phyloP scores from a whole-genome alignment of 2,888 invertebrate genomes.

The Tortricodes alternella region DNA sequence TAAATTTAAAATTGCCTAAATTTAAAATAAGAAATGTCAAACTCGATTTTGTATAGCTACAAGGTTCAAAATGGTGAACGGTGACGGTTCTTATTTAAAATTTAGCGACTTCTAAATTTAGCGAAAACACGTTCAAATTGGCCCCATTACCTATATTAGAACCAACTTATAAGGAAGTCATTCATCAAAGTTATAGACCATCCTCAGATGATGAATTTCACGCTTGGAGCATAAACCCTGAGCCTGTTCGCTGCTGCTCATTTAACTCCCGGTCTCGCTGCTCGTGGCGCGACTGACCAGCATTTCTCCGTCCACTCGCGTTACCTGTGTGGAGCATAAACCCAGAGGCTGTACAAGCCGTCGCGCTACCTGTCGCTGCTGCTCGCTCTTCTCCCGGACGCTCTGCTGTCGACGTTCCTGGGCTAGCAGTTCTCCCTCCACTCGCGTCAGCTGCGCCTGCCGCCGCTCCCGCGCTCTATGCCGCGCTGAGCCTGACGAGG shows the following conservation, averaged over 20 bases:
- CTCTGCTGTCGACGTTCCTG: constrained; percentile 54
- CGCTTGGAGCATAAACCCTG: no score
- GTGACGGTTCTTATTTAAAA: no score
- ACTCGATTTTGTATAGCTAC: no score
- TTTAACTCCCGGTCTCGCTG: constrained; percentile 42
- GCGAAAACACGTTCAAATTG: no score
- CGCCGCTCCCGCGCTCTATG: constrained; percentile 61
- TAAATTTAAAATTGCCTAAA: no score
- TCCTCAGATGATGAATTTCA: no score
- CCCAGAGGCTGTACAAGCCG: background rate
- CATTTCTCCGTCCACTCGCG: constrained; percentile 52
- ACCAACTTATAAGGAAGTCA: no score
- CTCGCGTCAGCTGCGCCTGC: constrained; percentile 60
- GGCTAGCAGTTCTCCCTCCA: constrained; percentile 67
- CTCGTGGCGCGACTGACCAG: constrained; percentile 63
- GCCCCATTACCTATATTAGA: no score
- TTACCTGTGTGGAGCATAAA: background rate
- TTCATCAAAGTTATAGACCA: no score
- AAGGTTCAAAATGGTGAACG: no score
- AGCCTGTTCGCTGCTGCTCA: constrained; percentile 44
- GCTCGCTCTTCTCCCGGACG: constrained; percentile 54
- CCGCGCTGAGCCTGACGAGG: constrained; percentile 67
- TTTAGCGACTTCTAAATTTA: no score
- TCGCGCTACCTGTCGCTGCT: constrained; percentile 58
- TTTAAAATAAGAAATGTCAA: no score